Evolutionary conservation across 2,888 invertebrate genomes (phyloP).

Genomic region (Micoletzkya japonica): DNA sequence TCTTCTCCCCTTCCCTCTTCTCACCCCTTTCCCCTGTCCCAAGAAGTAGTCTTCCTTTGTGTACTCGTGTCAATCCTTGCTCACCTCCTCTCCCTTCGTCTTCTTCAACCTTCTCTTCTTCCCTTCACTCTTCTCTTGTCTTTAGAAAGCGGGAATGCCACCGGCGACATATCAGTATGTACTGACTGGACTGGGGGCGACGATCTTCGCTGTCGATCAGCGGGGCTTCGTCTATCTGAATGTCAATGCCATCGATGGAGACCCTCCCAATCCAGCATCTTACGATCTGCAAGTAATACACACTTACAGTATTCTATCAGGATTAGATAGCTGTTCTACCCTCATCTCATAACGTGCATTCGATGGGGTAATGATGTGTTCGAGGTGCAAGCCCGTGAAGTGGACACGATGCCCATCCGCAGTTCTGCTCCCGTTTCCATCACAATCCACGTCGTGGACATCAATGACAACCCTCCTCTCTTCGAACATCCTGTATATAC

Average conservation of each 20-base stretch:
- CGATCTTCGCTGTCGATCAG: slow-evolving; percentile 63
- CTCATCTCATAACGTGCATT: too few species aligned
- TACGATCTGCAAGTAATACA: slow-evolving; percentile 50
- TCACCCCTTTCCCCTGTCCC: neutral
- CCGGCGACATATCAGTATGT: slow-evolving; percentile 64
- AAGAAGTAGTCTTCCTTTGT: too few species aligned
- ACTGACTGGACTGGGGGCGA: slow-evolving; percentile 61
- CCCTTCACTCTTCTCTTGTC: slow-evolving; percentile 1
- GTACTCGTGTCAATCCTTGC: too few species aligned
- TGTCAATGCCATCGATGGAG: slow-evolving; percentile 57
- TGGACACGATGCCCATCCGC: slow-evolving; percentile 59
- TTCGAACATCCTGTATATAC: slow-evolving; percentile 56
- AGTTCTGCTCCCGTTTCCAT: slow-evolving; percentile 57
- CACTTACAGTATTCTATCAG: too few species aligned
- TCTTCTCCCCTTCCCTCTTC: neutral
- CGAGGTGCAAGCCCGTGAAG: slow-evolving; percentile 62
- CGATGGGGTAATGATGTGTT: too few species aligned
- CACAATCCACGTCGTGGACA: slow-evolving; percentile 61
- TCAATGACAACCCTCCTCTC: slow-evolving; percentile 52
- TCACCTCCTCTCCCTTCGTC: neutral
- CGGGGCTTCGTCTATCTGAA: slow-evolving; percentile 62
- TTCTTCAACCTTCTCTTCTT: neutral
- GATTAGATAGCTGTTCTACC: too few species aligned
- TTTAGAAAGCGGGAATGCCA: slow-evolving; percentile 63
- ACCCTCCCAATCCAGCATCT: slow-evolving; percentile 54